phyloP scores from a whole-genome alignment of 92 coral and sea anemone genomes.

The Actinernus sp. region DNA sequence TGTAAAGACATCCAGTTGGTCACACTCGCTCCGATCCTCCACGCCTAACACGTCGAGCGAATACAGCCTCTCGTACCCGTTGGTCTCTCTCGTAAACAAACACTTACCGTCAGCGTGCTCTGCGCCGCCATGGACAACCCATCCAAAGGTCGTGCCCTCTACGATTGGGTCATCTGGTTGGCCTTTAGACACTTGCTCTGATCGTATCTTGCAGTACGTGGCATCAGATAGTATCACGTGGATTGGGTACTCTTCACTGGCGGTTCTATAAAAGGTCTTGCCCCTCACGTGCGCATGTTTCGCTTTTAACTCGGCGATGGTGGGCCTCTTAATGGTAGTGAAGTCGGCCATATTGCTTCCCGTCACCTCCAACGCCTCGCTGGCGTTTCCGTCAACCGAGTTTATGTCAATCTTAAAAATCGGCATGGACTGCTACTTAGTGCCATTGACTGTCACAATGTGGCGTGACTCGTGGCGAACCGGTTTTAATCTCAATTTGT shows the following conservation, averaged over 20 bases:
- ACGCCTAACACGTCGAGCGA: conserved; percentile 55
- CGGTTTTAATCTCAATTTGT: conserved; percentile 35
- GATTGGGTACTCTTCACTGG: conserved; percentile 53
- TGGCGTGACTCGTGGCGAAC: conserved; percentile 40
- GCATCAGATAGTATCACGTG: conserved; percentile 56
- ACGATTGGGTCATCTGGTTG: conserved; percentile 57
- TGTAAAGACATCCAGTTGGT: conserved; percentile 33
- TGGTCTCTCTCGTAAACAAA: conserved; percentile 38
- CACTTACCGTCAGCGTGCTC: conserved; percentile 46
- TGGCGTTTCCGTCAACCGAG: conserved; percentile 30
- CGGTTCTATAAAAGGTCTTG: conserved; percentile 40
- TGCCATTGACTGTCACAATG: conserved; percentile 66
- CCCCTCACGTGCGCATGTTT: conserved; percentile 50
- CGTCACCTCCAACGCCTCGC: conserved; percentile 42
- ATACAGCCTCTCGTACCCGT: conserved; percentile 37
- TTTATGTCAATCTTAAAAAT: conserved; percentile 36
- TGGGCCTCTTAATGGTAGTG: conserved; percentile 43
- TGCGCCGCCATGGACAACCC: conserved; percentile 60
- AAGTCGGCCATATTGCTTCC: conserved; percentile 61
- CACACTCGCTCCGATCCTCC: conserved; percentile 32
- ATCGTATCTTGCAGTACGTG: conserved; percentile 33
- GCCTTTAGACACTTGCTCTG: conserved; percentile 48
- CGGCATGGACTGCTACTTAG: conserved; percentile 52
- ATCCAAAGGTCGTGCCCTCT: conserved; percentile 68
- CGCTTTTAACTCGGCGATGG: conserved; percentile 27